Evolutionary conservation across 2,888 invertebrate species (phyloP), one percentile per base, ranked within the genome.

Genomic region (Ceratothoa steindachneri): DNA sequence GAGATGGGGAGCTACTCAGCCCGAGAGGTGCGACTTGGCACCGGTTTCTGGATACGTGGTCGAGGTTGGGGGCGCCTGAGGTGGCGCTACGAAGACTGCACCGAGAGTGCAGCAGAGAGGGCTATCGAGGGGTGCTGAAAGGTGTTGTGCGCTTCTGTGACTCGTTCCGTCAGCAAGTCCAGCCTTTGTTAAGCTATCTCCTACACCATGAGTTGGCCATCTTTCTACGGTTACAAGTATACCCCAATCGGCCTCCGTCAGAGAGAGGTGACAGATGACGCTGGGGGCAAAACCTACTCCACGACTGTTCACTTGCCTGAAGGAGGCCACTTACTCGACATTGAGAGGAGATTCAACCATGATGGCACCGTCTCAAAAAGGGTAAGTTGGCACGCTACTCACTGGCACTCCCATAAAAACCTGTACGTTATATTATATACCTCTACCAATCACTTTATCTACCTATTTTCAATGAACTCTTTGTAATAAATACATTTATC

Each of bases 191-290:
- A 22, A 30, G 30, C 41, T 27, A 30, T 31, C 64, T 69, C 52
- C 65, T 30, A 66, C 72, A 73, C 22, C 69, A 78, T 78, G 78
- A 75, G 73, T 67, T 78, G 78, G 78, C 78, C 78, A 71, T 78
- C 78, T 1, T 73, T 71, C 64, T 78, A 78, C 78, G 78, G 78
- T 55, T 78, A 78, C 72, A 78, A 78, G 68, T 78, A 78, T 75
- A 78, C 78, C 52, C 78, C 78, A 64, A 78, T 78, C 60, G 78
- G 78, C 60, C 78, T 78, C 72, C 73, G 78, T 52, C 78, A 78
- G 74, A 75, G 75, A 74, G 78, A 78, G 64, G 74, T 73, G 71
- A 78, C 68, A 66, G 77, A 78, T 53, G 78, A 78, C 51, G 22
- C 73, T 12, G 78, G 78, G 30, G 74, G 67, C 4, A 67, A 75